Conservation (phyloP, 2,113 vertebrate species). For the Zeus faber region DNA sequence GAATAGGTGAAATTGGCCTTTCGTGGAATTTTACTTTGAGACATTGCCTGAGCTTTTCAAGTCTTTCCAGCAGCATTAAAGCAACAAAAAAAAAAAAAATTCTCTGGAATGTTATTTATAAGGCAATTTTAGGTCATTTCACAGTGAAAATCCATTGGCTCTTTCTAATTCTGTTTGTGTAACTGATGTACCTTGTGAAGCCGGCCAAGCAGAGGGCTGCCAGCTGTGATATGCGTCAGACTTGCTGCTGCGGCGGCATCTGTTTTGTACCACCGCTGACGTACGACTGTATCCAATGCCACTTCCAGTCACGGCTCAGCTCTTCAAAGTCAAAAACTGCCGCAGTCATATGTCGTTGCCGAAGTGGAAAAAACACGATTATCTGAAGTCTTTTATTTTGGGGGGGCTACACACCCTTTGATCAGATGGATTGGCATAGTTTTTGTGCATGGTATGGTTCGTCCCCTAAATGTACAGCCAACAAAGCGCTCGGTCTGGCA, state of each 20-base stretch:
- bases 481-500: too few relatives aligned
- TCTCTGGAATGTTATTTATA: too few relatives aligned
- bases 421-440: too few relatives aligned
- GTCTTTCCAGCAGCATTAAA: too few relatives aligned
- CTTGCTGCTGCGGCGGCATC: constrained; percentile 60
- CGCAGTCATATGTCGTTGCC: background rate
- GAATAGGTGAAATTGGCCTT: too few relatives aligned
- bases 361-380: background rate
- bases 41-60: too few relatives aligned
- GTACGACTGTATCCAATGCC: constrained; percentile 24
- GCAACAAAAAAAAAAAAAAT: too few relatives aligned
- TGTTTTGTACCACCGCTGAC: constrained; percentile 41
- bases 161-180: constrained; percentile 27
- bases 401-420: too few relatives aligned
- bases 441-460: too few relatives aligned
- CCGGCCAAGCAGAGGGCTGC: constrained; percentile 46
- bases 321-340: constrained; percentile 24
- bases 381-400: constrained; percentile 11
- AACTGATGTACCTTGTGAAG: constrained; percentile 51
- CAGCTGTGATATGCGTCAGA: constrained; percentile 66
- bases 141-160: constrained; percentile 48
- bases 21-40: too few relatives aligned
- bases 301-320: constrained; percentile 10
- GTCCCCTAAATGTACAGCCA: too few relatives aligned
- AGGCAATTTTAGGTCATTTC: constrained; percentile 53